Evolutionary conservation across 2,888 invertebrate species (phyloP), one percentile per base, ranked within the genome.

Genomic region (Campopleginae sp.): DNA sequence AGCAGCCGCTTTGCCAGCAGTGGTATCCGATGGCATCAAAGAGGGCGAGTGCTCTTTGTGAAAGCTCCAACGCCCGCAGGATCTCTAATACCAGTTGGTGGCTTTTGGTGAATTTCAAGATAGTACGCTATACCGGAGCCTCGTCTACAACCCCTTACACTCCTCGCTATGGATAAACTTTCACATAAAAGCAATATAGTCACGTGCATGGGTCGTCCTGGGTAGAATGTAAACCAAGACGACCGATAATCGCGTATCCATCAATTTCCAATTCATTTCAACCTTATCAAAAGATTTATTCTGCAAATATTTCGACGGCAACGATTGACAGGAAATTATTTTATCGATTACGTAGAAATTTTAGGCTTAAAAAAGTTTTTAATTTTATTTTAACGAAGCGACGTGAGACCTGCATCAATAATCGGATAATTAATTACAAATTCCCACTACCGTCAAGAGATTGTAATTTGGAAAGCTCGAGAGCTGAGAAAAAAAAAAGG

Each of bases 61-160:
- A 76, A 85, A 80, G 79, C 80, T 66, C 74, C 23, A 66, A 66
- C 80, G 76, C 85, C 80, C 80, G 76, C 72, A 85, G 80, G 58
- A 48, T 63, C 75, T 76, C 82, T 71, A 70, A 44, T 51, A 58
- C 70, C 33, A 33, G 42, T 33, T 80, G 80, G 80, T 82, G 82
- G 85, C 85, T 85, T 74, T 74, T 85, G 77, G 85, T 75, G 82
- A 82, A 85, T 82, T 85, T 85, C 85, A 82, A 85, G 82, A 85
- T 77, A 74, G 74, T 74, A 85, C 75, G 23, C 42, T 44, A 38
- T 61, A 46, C n/a, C 38, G 44, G 54, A 74, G 31, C 63, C 2
- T 4, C 38, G 42, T 48, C 63, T n/a, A 23, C n/a, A 31, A 31
- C 58, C 71, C 6, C 78, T 46, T 7, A 14, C 46, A 71, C 27